phyloP scores from a whole-genome alignment of 2,113 vertebrate species.

The Elgaria multicarinata region DNA sequence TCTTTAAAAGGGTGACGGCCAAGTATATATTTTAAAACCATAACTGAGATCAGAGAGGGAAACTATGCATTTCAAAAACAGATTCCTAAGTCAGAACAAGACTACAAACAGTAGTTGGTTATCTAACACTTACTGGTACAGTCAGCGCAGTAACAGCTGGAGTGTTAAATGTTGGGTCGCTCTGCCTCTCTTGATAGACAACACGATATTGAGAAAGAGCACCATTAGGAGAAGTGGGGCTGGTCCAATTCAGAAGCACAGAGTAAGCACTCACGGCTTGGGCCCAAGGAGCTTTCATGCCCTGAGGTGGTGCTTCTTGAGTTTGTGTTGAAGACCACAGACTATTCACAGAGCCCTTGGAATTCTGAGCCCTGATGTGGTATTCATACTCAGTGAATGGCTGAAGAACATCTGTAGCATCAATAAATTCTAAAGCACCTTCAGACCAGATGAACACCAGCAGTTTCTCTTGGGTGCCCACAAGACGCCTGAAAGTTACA shows the following conservation, averaged over 20 bases:
- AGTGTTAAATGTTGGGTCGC: conserved; percentile 77
- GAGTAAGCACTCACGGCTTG: conserved; percentile 84
- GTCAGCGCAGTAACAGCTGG: conserved; percentile 82
- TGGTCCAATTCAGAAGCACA: conserved; percentile 83
- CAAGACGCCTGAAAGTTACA: conserved; percentile 79
- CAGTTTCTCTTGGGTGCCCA: conserved; percentile 79
- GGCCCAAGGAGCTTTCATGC: conserved; percentile 77
- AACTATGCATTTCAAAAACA: not conserved
- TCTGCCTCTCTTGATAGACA: conserved; percentile 80
- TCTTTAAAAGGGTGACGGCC: not conserved
- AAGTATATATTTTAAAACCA: not conserved
- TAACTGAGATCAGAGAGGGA: not conserved
- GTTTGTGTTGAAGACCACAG: conserved; percentile 82
- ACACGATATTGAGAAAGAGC: conserved; percentile 84
- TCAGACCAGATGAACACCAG: conserved; percentile 86
- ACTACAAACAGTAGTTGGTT: not conserved
- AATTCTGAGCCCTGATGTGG: conserved; percentile 80
- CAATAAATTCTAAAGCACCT: conserved; percentile 85
- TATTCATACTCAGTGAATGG: conserved; percentile 89
- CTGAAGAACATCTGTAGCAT: conserved; percentile 77
- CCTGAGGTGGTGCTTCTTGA: conserved; percentile 82
- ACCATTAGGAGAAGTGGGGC: conserved; percentile 84
- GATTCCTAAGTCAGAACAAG: not conserved
- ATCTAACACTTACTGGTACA: conserved; percentile 80
- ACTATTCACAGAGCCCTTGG: conserved; percentile 83